Base-by-base conservation (phyloP, 2,797 vertebrate genomes). In the Myotis pilosus region DNA sequence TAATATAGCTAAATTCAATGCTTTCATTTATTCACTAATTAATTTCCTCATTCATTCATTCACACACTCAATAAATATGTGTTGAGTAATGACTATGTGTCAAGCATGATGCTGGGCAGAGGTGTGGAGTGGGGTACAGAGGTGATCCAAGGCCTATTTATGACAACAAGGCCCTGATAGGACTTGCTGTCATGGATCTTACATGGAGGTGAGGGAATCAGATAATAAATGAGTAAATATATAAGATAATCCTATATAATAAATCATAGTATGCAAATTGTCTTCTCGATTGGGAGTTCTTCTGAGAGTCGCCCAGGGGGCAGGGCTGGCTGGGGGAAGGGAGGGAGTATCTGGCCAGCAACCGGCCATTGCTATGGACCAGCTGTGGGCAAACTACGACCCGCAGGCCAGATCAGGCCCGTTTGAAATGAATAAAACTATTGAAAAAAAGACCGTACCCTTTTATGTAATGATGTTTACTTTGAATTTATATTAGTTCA, bases 41-140 rank as follows among this genome's bases (percentile, higher is more conserved):
- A 5, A 66, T 38, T 74, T n/a, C 66, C 19, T 84, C 9, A 68
- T 13, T 81, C 79, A 75, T 9, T 62, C 44, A 23, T 7, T 82
- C 57, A 60, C 25, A 6, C 47, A 90, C 62, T n/a, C 62, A 30
- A 0, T 69, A 83, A 30, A 64, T 44, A 72, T 5, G 11, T 7
- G 81, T 17, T 36, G 36, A 92, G 13, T 2, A 22, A 36, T 1
- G 6, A 36, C 22, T 49, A 3, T 20, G 8, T 87, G 72, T 8
- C 1, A 4, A 55, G 7, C 28, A 20, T 5, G 0, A 0, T 55
- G 5, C 22, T 36, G 47, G 25, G 57, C 30, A n/a, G 60, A 4
- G 38, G 22, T 68, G 8, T n/a, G 30, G 74, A 47, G 9, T 66
- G 25, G 13, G 16, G 10, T 11, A 30, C 10, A 38, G 2, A 0